Evolutionary conservation across 2,113 vertebrate genomes (phyloP).

Genomic region (Eublepharis macularius): DNA sequence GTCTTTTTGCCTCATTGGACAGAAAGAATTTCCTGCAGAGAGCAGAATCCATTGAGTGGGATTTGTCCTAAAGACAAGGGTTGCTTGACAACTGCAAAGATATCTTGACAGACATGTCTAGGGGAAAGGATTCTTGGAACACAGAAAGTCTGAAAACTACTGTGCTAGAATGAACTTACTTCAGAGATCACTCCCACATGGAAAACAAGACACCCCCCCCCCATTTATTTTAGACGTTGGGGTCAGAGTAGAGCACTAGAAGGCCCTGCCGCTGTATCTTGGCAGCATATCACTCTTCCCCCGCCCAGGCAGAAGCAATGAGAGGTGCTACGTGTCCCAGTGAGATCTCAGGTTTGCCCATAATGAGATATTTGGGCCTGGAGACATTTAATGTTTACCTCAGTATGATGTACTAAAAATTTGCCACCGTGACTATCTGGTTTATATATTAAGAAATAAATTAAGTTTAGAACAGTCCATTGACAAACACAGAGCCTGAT

Average conservation of each 20-base stretch:
- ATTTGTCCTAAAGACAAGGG: no score
- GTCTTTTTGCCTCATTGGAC: no score
- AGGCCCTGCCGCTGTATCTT: not conserved
- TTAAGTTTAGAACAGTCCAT: not conserved
- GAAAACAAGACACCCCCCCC: not conserved
- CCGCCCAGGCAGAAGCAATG: not conserved
- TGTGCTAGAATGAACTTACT: not conserved
- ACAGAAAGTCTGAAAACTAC: not conserved
- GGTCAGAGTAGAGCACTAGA: fast-evolving
- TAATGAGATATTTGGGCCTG: not conserved
- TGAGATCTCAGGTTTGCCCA: not conserved
- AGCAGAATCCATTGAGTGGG: no score
- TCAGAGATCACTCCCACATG: not conserved
- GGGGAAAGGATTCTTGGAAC: not conserved
- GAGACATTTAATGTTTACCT: not conserved
- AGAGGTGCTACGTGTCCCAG: constrained; percentile 13
- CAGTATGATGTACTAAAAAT: not conserved
- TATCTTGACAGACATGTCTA: no score
- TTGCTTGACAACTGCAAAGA: no score
- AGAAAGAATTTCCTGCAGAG: no score
- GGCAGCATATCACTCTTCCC: not conserved
- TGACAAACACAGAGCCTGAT: not conserved
- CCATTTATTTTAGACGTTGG: constrained; percentile 2
- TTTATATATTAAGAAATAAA: not conserved
- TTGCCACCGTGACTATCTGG: not conserved